phyloP scores from a whole-genome alignment of 2,888 invertebrate genomes.

The Ophioninae sp. region DNA sequence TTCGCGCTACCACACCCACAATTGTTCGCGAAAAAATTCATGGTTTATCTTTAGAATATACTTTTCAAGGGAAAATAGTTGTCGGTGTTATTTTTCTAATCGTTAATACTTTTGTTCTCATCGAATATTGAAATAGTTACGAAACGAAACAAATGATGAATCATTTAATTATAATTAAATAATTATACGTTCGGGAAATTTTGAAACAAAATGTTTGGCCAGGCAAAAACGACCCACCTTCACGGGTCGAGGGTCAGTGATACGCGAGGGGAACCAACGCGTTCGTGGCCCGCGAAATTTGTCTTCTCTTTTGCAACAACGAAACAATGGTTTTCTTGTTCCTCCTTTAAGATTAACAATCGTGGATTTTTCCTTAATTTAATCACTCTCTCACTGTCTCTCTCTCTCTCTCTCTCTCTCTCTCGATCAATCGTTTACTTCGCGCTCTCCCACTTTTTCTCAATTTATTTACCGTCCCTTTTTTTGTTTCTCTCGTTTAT shows the following conservation, averaged over 20 bases:
- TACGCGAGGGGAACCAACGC: slow-evolving; percentile 52
- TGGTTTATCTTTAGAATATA: too few species aligned
- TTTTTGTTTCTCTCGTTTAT: slow-evolving; percentile 62
- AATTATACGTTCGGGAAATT: too few species aligned
- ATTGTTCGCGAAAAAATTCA: too few species aligned
- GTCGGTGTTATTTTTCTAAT: too few species aligned
- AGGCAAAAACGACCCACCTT: too few species aligned
- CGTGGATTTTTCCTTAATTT: slow-evolving; percentile 58
- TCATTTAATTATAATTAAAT: too few species aligned
- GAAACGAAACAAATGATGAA: too few species aligned
- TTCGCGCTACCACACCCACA: too few species aligned
- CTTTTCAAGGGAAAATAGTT: too few species aligned
- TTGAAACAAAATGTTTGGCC: too few species aligned
- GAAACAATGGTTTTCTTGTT: slow-evolving; percentile 66
- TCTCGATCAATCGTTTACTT: neutral
- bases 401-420: slow-evolving; percentile 9
- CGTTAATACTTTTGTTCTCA: too few species aligned
- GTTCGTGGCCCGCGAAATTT: slow-evolving; percentile 23
- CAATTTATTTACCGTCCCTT: slow-evolving; percentile 47
- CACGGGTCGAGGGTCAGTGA: neutral
- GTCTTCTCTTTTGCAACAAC: slow-evolving; percentile 66
- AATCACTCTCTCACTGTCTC: slow-evolving; percentile 11
- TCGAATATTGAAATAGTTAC: too few species aligned
- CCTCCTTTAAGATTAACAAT: slow-evolving; percentile 70
- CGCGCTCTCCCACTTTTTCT: slow-evolving; percentile 16